Evolutionary conservation across 2,113 vertebrate genomes (phyloP).

Genomic region (Australoheros scitulus): DNA sequence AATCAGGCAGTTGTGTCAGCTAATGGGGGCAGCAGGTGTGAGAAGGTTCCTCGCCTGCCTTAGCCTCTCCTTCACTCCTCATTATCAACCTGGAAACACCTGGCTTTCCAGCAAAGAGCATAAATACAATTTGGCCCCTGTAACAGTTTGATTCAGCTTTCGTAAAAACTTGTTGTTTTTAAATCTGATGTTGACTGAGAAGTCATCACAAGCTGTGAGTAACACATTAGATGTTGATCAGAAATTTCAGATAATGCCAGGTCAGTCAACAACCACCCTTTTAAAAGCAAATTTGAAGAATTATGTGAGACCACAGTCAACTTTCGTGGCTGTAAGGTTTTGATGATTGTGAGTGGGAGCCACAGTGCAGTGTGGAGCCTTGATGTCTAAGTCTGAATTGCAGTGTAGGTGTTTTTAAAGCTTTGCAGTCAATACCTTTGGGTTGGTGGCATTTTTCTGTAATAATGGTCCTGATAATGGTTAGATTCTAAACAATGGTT

Average conservation of each 20-base stretch:
- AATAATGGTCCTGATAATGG: conserved; percentile 29
- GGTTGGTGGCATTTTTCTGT: not conserved
- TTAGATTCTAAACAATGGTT: not conserved
- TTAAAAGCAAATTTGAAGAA: conserved; percentile 43
- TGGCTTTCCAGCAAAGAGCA: conserved; percentile 31
- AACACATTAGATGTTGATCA: conserved; percentile 31
- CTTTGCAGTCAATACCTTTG: conserved; percentile 4
- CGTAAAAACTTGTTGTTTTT: not conserved
- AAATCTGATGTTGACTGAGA: not conserved
- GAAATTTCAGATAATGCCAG: conserved; percentile 16
- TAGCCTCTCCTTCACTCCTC: conserved; percentile 55
- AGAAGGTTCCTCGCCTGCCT: conserved; percentile 48
- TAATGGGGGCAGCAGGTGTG: conserved; percentile 67
- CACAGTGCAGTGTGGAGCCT: conserved; percentile 11
- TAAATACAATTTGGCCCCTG: conserved; percentile 8
- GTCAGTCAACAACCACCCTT: conserved; percentile 7
- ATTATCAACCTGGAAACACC: conserved; percentile 63
- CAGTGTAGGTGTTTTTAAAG: conserved; percentile 20
- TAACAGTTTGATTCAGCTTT: not conserved
- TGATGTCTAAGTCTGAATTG: conserved; percentile 23
- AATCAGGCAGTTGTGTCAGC: conserved; percentile 47
- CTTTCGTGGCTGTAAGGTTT: conserved; percentile 13
- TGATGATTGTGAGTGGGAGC: conserved; percentile 21
- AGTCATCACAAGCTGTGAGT: conserved; percentile 5
- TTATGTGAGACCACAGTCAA: conserved; percentile 31